Evolutionary conservation across 2,888 invertebrate species (phyloP).

Genomic region (Elgonia sp.): DNA sequence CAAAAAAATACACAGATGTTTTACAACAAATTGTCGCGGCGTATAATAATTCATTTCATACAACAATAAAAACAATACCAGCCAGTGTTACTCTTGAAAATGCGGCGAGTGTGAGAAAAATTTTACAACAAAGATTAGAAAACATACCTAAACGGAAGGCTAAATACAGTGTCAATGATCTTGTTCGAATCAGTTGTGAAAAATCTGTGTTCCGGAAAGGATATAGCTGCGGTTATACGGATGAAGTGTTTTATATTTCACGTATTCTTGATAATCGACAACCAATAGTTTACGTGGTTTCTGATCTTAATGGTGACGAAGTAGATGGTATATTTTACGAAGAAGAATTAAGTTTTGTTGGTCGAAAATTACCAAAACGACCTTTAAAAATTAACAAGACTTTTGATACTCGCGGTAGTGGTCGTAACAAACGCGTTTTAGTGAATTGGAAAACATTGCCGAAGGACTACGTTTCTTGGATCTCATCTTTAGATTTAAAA

Average conservation of each 20-base stretch:
- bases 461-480: not conserved
- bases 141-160: no score
- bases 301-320: conserved; percentile 10
- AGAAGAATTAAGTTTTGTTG: conserved; percentile 4
- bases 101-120: conserved; percentile 1
- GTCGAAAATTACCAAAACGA: not conserved
- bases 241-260: conserved; percentile 2
- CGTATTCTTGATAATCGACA: not conserved
- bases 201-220: conserved; percentile 28
- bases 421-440: not conserved
- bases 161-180: not conserved
- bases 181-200: conserved; percentile 6
- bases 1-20: conserved; percentile 77
- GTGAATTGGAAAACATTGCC: conserved; percentile 17
- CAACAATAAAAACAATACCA: conserved; percentile 33
- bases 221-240: not conserved
- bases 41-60: conserved; percentile 53
- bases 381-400: not conserved
- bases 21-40: conserved; percentile 74
- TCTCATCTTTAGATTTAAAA: no score
- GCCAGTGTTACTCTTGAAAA: conserved; percentile 14
- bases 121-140: no score
- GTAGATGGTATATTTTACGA: conserved; percentile 42
- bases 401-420: not conserved
- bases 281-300: not conserved